A percentile compares a stretch with the other conserved stretches of the same genome.
These are phyloP conservation scores for Acromyrmex echinatior DNA, from an alignment of 1,140 invertebrate species.

Conservation along the genomic window DNA sequence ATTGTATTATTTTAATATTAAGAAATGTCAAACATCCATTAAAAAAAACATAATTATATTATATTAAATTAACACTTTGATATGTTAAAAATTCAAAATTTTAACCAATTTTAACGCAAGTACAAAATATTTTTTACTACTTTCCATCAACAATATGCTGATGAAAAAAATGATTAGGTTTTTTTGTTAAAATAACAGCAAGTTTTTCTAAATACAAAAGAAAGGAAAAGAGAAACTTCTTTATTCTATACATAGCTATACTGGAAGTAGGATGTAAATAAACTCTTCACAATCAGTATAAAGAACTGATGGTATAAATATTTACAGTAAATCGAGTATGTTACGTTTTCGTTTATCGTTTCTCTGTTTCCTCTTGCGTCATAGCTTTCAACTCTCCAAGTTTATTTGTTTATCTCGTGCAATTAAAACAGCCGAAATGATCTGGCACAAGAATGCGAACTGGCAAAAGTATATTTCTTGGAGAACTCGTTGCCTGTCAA, in stretches of 20 bases:
- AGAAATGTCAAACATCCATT: too few relatives aligned
- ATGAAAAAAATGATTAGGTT: not conserved
- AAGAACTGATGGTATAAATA: constrained; percentile 58
- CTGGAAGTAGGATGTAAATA: constrained; percentile 38
- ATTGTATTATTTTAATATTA: too few relatives aligned
- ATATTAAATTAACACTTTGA: too few relatives aligned
- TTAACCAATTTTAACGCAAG: too few relatives aligned
- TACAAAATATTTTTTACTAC: too few relatives aligned
- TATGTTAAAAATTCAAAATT: too few relatives aligned
- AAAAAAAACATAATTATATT: too few relatives aligned
- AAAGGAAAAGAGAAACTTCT: not conserved
- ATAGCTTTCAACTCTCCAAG: constrained; percentile 11
- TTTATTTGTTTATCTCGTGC: constrained; percentile 50
- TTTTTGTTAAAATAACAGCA: constrained; percentile 6
- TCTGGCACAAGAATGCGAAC: not conserved
- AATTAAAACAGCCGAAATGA: constrained; percentile 31
- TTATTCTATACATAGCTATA: not conserved
- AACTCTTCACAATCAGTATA: constrained; percentile 26
- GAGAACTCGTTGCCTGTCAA: not conserved
- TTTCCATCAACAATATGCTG: too few relatives aligned
- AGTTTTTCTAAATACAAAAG: not conserved
- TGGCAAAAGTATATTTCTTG: not conserved
- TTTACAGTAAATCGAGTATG: constrained; percentile 44
- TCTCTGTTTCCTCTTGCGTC: not conserved
- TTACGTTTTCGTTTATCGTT: not conserved